A percentile compares a stretch with the other conserved stretches of the same genome.
Evolutionary conservation across 1,140 invertebrate genomes (phyloP).

Genomic region (Telenomus remus): DNA sequence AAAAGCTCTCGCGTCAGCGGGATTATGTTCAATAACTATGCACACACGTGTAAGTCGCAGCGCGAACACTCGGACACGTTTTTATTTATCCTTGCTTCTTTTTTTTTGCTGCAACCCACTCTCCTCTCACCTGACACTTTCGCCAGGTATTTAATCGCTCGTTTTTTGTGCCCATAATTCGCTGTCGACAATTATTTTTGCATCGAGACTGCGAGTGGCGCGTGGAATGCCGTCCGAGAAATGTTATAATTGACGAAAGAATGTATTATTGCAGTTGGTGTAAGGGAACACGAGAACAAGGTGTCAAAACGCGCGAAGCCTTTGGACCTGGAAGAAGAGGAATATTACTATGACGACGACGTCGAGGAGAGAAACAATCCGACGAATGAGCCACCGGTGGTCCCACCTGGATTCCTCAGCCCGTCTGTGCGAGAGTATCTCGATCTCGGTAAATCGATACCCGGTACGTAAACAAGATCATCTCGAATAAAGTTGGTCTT

Average conservation of each 20-base stretch:
- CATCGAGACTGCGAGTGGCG: too few species aligned
- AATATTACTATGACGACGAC: conserved; percentile 79
- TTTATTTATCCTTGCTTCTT: too few species aligned
- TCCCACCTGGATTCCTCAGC: conserved; percentile 86
- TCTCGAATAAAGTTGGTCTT: conserved; percentile 58
- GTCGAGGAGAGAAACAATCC: conserved; percentile 82
- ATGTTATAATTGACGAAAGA: background rate
- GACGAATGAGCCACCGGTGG: conserved; percentile 78
- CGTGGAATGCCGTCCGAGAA: too few species aligned
- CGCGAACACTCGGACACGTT: background rate
- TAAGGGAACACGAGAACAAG: conserved; percentile 58
- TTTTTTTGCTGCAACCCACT: too few species aligned
- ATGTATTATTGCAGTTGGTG: conserved; percentile 57
- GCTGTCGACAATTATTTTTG: too few species aligned
- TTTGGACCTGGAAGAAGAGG: conserved; percentile 77
- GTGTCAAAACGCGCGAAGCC: conserved; percentile 79
- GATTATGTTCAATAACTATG: conserved; percentile 44
- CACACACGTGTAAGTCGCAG: conserved; percentile 17
- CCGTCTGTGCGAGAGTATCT: conserved; percentile 89
- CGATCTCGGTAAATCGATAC: conserved; percentile 90
- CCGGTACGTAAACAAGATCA: conserved; percentile 80
- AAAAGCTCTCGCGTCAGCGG: conserved; percentile 42
- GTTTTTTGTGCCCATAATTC: too few species aligned
- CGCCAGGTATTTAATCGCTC: too few species aligned
- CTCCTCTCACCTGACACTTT: too few species aligned